A percentile compares a stretch with the other conserved stretches of the same genome.
phyloP scores from a whole-genome alignment of 1,140 invertebrate species.

The Heliconius himera region DNA sequence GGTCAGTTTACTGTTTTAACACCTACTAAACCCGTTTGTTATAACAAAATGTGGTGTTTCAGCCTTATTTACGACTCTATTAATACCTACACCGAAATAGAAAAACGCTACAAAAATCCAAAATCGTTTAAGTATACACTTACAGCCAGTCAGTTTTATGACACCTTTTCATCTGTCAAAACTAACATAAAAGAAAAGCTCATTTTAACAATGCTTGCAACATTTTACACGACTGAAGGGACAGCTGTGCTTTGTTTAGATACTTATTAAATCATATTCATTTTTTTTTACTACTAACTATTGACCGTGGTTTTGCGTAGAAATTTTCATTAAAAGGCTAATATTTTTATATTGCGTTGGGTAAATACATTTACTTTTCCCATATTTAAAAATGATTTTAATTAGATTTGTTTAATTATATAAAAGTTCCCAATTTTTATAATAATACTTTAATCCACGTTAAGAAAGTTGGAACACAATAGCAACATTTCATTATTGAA shows the following conservation, averaged over 20 bases:
- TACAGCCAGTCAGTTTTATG: conserved; percentile 23
- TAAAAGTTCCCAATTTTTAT: too few species aligned
- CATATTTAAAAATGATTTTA: too few species aligned
- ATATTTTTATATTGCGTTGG: too few species aligned
- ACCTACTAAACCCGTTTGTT: conserved; percentile 26
- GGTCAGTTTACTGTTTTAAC: conserved; percentile 27
- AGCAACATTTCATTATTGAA: too few species aligned
- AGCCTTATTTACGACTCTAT: conserved; percentile 28
- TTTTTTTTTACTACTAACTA: not conserved
- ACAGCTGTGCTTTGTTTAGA: conserved; percentile 1
- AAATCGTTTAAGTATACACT: conserved; percentile 19
- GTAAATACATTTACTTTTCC: too few species aligned
- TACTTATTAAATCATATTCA: conserved; percentile 6
- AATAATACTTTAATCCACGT: too few species aligned
- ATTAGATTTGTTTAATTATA: too few species aligned
- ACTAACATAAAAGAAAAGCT: conserved; percentile 11
- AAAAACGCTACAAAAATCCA: conserved; percentile 1
- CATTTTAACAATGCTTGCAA: conserved; percentile 5
- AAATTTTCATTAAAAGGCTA: too few species aligned
- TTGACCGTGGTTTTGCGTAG: not conserved
- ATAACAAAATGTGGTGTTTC: conserved; percentile 30
- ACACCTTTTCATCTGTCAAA: conserved; percentile 25
- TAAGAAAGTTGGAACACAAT: too few species aligned
- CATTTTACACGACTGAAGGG: conserved; percentile 1
- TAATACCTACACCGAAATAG: conserved; percentile 22